Evolutionary conservation across 2,888 invertebrate genomes (phyloP), one percentile per base, ranked within the genome.

Genomic region (Hanleya hanleyi): DNA sequence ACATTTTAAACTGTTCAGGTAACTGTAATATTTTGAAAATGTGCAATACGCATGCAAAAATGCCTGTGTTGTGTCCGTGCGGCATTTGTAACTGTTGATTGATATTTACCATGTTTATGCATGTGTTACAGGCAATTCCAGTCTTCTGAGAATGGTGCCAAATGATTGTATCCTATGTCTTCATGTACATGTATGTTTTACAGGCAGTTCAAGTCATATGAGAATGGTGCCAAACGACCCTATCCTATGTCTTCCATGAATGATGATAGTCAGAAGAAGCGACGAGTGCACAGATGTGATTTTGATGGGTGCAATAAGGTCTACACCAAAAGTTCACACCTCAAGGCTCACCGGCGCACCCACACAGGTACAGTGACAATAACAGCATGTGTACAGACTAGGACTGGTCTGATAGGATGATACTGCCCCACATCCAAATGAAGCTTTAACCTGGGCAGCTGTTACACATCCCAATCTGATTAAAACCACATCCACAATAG

Each of bases 241-340:
- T 37, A 35, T 64, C 64, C 64, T 32, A 64, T 37, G n/a, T 61
- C 29, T 61, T 64, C 38, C 22, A 29, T 67, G 38, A 67, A 22
- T 18, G 67, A 67, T 41, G 77, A 77, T 66, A 75, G 77, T 61
- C 81, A 85, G 73, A 83, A 84, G 73, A 85, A 85, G 65, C 73
- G 85, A 69, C 81, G 88, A 18, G 85, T 86, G 5, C 89, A 89
- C 75, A 71, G 85, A n/a, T 89, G 89, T 80, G 86, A 87, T 71
- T 87, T 86, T 77, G 85, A 86, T 15, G 93, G 93, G 18, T 93
- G 93, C 85, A 91, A 90, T 71, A 93, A 93, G 87, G 92, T 92
- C 22, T 93, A 93, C 87, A 93, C 93, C 57, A 93, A 93, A 85
- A 93, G 92, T 70, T 93, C 93, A 29, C 93, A 93, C 83, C 88